Conservation (phyloP, 2,888 invertebrate genomes). For the Calameuta filiformis region DNA sequence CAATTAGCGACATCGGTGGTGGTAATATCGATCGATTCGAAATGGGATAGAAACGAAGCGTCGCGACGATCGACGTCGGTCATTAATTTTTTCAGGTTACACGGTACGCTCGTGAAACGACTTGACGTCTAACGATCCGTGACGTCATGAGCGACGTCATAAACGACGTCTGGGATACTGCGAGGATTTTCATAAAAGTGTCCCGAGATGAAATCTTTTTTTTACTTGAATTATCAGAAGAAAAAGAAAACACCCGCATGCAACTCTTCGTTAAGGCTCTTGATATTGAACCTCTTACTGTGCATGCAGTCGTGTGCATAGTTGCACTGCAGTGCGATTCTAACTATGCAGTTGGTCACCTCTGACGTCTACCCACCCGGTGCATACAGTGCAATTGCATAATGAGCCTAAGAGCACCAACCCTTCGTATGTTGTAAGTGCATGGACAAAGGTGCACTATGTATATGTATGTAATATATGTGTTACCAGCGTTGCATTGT, state of each 20-base stretch:
- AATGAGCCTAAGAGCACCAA: constrained; percentile 1
- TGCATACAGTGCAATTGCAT: neutral
- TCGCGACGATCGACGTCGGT: neutral
- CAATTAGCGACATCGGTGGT: neutral
- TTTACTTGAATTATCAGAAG: too few species aligned
- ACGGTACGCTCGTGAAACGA: too few species aligned
- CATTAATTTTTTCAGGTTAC: neutral
- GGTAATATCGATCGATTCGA: neutral
- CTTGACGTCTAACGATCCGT: neutral
- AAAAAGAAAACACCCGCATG: too few species aligned
- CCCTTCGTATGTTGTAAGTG: constrained; percentile 25
- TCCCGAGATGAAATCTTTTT: neutral
- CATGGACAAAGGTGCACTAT: constrained; percentile 45
- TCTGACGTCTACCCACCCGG: neutral
- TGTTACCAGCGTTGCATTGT: neutral
- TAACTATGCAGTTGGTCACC: neutral
- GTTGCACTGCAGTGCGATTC: neutral
- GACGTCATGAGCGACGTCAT: neutral
- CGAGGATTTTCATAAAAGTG: neutral
- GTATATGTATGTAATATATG: neutral
- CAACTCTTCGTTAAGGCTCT: too few species aligned
- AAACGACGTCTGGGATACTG: too few species aligned
- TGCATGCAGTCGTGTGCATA: too few species aligned
- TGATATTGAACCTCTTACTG: too few species aligned
- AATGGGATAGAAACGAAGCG: neutral